phyloP scores from a whole-genome alignment of 2,888 invertebrate species.

The Perdita meconis region DNA sequence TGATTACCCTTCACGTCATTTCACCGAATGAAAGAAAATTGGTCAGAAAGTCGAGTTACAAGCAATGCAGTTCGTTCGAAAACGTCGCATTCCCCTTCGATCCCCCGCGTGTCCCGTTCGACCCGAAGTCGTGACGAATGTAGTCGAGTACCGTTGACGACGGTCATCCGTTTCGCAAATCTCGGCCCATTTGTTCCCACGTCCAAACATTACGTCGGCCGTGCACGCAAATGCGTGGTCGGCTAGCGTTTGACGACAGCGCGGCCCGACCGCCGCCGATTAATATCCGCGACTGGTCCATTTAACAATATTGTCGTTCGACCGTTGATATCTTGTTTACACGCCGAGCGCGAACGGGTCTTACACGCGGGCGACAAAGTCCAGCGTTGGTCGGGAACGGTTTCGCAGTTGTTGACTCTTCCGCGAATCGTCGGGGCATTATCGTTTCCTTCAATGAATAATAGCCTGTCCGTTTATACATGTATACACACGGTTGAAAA shows the following conservation, averaged over 20 bases:
- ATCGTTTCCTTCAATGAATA: conserved; percentile 69
- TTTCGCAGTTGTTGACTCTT: conserved; percentile 67
- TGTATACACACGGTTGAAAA: too few species aligned
- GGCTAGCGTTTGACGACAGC: conserved; percentile 30
- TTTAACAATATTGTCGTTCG: conserved; percentile 58
- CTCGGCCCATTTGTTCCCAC: conserved; percentile 31
- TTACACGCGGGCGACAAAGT: conserved; percentile 67
- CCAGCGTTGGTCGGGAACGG: conserved; percentile 63
- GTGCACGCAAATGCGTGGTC: conserved; percentile 7
- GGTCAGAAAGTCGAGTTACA: too few species aligned
- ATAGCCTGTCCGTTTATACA: conserved; percentile 56
- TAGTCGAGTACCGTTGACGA: conserved; percentile 22
- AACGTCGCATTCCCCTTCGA: neutral
- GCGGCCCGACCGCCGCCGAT: conserved; percentile 24
- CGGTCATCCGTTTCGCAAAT: conserved; percentile 45
- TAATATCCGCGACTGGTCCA: conserved; percentile 50
- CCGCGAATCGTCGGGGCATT: conserved; percentile 68
- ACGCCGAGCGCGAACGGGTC: conserved; percentile 28
- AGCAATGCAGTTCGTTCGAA: too few species aligned
- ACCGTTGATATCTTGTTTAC: conserved; percentile 72
- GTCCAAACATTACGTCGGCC: conserved; percentile 15
- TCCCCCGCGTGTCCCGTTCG: neutral
- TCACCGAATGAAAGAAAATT: too few species aligned
- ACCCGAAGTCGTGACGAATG: conserved; percentile 35
- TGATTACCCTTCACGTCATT: too few species aligned